These are phyloP conservation scores for Heteractis magnifica DNA, from an alignment of 92 coral and sea anemone genomes.

Conservation along the genomic window DNA sequence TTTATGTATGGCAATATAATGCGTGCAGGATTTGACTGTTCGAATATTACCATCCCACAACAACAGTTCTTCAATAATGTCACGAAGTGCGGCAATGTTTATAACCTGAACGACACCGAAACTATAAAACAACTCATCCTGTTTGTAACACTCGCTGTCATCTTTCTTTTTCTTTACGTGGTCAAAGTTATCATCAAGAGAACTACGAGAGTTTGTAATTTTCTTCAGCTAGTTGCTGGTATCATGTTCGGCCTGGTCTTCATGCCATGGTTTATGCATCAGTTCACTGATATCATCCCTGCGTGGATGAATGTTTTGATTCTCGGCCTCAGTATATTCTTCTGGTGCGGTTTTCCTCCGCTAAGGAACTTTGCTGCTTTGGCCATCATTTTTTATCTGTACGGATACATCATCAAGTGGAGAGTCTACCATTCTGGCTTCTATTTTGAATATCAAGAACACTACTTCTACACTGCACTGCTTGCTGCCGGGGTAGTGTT, in stretches of 20 bases:
- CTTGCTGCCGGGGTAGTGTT: slow-evolving; percentile 62
- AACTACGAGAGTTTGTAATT: slow-evolving; percentile 16
- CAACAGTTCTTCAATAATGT: slow-evolving; percentile 13
- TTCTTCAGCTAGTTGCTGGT: slow-evolving; percentile 53
- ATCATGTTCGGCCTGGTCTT: slow-evolving; percentile 41
- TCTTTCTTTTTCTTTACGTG: slow-evolving; percentile 24
- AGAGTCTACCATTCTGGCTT: slow-evolving; percentile 62
- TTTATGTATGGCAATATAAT: slow-evolving; percentile 59
- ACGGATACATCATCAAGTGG: slow-evolving; percentile 77
- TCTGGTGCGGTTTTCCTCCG: slow-evolving; percentile 88
- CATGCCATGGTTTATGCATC: slow-evolving; percentile 81
- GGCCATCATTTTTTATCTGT: slow-evolving; percentile 62
- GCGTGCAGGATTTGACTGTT: slow-evolving; percentile 69
- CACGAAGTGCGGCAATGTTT: slow-evolving; percentile 23
- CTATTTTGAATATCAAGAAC: slow-evolving; percentile 30
- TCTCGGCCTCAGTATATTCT: slow-evolving; percentile 60
- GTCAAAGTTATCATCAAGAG: slow-evolving; percentile 18
- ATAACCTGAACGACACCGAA: slow-evolving; percentile 41
- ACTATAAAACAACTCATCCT: slow-evolving; percentile 37
- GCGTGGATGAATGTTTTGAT: slow-evolving; percentile 55
- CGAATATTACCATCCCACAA: slow-evolving; percentile 9
- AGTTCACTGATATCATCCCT: slow-evolving; percentile 60
- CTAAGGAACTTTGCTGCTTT: slow-evolving; percentile 64
- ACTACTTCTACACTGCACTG: slow-evolving; percentile 48
- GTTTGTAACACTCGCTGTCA: slow-evolving; percentile 44